These are phyloP conservation scores for Exaiptasia diaphana DNA, from an alignment of 64 coral and sea anemone species.

Conservation along the genomic window DNA sequence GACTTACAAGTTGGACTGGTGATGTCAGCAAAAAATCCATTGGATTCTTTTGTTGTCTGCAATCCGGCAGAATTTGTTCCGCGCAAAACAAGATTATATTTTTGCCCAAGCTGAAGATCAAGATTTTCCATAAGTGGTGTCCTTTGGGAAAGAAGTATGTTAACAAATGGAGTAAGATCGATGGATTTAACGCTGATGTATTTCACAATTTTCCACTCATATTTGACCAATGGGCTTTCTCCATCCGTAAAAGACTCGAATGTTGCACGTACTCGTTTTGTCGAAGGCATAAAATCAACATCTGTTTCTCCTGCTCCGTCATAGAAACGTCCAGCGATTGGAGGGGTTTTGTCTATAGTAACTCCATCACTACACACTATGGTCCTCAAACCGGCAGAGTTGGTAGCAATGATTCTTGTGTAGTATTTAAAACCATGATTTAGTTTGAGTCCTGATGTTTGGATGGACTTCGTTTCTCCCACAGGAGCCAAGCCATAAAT, in stretches of 20 bases:
- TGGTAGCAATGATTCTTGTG: conserved; percentile 62
- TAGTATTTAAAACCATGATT: conserved; percentile 79
- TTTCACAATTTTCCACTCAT: conserved; percentile 79
- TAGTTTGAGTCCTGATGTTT: conserved; percentile 66
- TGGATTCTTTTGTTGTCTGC: conserved; percentile 37
- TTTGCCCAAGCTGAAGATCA: conserved; percentile 43
- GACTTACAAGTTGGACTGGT: conserved; percentile 55
- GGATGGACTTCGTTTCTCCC: conserved; percentile 70
- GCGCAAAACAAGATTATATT: conserved; percentile 69
- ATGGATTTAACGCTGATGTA: not conserved
- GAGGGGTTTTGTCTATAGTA: conserved; percentile 83
- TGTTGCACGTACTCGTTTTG: conserved; percentile 71
- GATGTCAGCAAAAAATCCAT: conserved; percentile 75
- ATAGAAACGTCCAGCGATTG: conserved; percentile 59
- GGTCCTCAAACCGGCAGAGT: conserved; percentile 61
- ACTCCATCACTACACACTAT: conserved; percentile 93
- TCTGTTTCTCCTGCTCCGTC: conserved; percentile 62
- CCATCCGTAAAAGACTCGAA: conserved; percentile 59
- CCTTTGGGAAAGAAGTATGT: conserved; percentile 72
- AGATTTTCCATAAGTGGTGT: conserved; percentile 75
- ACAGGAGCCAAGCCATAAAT: conserved; percentile 48
- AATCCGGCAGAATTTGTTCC: conserved; percentile 85
- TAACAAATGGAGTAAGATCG: conserved; percentile 72
- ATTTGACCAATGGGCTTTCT: conserved; percentile 84
- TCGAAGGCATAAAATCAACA: conserved; percentile 70